Evolutionary conservation across 1,140 invertebrate species (phyloP), one percentile per base, ranked within the genome.

Genomic region (Arion vulgaris): DNA sequence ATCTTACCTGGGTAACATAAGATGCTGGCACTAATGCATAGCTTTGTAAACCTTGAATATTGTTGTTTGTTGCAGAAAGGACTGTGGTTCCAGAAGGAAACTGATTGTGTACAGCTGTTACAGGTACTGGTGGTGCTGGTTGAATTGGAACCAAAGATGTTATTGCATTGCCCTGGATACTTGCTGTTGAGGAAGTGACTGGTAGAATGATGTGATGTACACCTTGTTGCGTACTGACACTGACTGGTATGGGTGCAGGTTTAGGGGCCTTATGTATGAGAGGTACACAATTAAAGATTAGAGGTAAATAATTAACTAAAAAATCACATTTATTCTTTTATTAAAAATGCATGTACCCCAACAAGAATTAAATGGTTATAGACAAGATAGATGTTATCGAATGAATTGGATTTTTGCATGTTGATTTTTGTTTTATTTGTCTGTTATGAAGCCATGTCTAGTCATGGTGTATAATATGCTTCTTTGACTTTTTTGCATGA

Each of bases 21-120:
- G 94, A 94, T 36, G 94, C 94, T 62, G 94, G 94, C 36, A 95
- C 90, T 82, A 95, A 93, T 34, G 94, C 94, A 91, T 94, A 93
- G 80, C 94, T 92, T 53, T 90, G 91, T 17, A 90, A 71, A 19
- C 87, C 87, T 9, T 83, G 86, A 23, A 86, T 82, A 78, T 81
- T 86, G 84, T 91, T 93, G 11, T 92, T 90, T 86, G 92, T 92
- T 1, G 93, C 90, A 0, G 94, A 93, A 49, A 94, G 86, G 45
- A 94, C 93, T 0, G 94, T 85, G 23, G 91, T 93, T 53, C 88
- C 88, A 28, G 87, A 91, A 0, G 93, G 92, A 49, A 94, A 87
- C 83, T 93, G 93, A 84, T 91, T 92, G 26, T 94, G 84, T 51
- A 76, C 92, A 89, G 68, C 86, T 87, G 81, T 92, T 88, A 51